Percentiles rank a stretch among this genome's conserved stretches.
These are phyloP conservation scores for Romanomermis culicivorax DNA, from an alignment of 2,888 invertebrate species.

Conservation along the genomic window DNA sequence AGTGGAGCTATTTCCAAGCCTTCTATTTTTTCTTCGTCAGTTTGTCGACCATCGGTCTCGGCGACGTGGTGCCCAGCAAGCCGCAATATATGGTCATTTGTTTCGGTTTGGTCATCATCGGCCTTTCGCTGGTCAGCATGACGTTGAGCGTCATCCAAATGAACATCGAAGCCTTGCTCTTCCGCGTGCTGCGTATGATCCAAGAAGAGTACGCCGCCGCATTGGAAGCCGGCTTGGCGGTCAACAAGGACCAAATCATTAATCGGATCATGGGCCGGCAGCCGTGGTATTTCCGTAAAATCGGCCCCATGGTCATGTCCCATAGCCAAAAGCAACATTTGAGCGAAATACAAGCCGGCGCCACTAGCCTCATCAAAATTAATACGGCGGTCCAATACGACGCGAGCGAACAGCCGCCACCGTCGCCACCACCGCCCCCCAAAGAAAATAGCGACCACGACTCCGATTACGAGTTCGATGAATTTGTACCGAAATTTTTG, in stretches of 20 bases:
- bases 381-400: background rate
- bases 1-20: constrained; percentile 72
- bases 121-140: constrained; percentile 83
- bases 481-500: background rate
- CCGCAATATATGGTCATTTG: constrained; percentile 72
- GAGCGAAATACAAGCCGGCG: background rate
- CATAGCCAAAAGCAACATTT: constrained; percentile 1
- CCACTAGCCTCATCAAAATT: background rate
- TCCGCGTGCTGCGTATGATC: constrained; percentile 21
- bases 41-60: constrained; percentile 73
- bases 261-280: background rate
- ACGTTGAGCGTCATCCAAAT: constrained; percentile 77
- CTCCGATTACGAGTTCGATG: background rate
- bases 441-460: background rate
- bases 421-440: background rate
- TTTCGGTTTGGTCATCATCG: constrained; percentile 76
- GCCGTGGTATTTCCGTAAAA: background rate
- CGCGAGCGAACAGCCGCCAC: background rate
- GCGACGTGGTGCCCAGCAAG: constrained; percentile 39
- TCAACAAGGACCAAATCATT: background rate
- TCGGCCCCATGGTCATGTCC: background rate
- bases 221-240: background rate
- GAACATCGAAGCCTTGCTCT: constrained; percentile 27
- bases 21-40: constrained; percentile 94
- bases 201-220: constrained; percentile 5